Conservation (phyloP, 2,797 vertebrate species). For the Coregonus sp. region DNA sequence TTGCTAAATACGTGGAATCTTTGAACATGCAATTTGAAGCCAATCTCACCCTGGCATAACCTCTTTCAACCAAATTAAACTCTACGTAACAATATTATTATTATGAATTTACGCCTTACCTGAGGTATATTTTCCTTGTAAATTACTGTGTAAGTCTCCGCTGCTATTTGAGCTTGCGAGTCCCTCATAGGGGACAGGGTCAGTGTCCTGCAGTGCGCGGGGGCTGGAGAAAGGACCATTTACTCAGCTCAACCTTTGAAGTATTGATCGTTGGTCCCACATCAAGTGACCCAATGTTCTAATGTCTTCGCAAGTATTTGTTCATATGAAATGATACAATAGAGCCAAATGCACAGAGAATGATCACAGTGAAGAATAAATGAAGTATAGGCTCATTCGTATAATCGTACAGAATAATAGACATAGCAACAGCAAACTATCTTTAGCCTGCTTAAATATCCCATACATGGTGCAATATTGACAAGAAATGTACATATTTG, state of each 20-base stretch:
- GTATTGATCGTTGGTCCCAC: slow-evolving; percentile 64
- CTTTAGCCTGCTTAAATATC: no score
- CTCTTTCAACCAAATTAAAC: neutral
- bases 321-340: neutral
- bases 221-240: slow-evolving; percentile 18
- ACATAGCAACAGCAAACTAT: no score
- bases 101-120: slow-evolving; percentile 49
- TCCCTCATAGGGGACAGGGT: slow-evolving; percentile 46
- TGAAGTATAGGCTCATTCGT: neutral
- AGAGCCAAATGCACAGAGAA: neutral
- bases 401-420: no score
- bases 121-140: slow-evolving; percentile 36
- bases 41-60: no score
- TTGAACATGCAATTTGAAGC: neutral
- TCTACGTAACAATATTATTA: neutral
- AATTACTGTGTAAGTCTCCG: slow-evolving; percentile 19
- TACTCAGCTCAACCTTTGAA: slow-evolving; percentile 73
- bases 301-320: neutral
- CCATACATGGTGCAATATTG: no score
- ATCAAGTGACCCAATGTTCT: neutral
- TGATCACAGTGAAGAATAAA: neutral
- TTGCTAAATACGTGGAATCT: neutral
- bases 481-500: no score
- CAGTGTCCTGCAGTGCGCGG: slow-evolving; percentile 68
- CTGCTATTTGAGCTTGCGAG: slow-evolving; percentile 17